Evolutionary conservation across 2,113 vertebrate genomes (phyloP).

Genomic region (Cathartes aura): DNA sequence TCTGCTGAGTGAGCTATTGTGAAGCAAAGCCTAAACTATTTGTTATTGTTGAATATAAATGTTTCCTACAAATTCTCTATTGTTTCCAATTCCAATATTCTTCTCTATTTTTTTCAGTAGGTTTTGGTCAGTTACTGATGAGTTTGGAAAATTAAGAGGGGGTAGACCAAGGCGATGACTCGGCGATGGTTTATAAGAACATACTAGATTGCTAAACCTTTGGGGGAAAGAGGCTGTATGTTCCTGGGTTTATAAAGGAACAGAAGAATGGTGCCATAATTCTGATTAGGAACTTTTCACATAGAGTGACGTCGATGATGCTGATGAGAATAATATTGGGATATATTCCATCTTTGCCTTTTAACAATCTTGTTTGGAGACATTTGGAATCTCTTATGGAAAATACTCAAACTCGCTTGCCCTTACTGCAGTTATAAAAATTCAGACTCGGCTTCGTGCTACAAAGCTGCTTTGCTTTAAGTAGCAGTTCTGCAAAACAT

Average conservation of each 20-base stretch:
- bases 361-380: not conserved
- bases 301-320: not conserved
- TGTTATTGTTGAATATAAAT: not conserved
- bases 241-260: not conserved
- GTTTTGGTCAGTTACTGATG: not conserved
- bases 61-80: not conserved
- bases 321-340: not conserved
- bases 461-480: constrained; percentile 45
- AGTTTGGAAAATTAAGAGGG: not conserved
- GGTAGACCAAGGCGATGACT: not conserved
- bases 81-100: not conserved
- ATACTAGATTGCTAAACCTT: not conserved
- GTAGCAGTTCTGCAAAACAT: constrained; percentile 33
- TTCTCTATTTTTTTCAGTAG: not conserved
- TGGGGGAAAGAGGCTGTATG: not conserved
- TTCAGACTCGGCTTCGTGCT: not conserved
- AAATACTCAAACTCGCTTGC: constrained; percentile 21
- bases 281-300: not conserved
- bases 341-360: not conserved
- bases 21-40: not conserved
- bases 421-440: not conserved
- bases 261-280: not conserved
- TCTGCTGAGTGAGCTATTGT: not conserved
- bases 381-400: not conserved
- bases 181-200: not conserved